phyloP scores from a whole-genome alignment of 1,140 invertebrate genomes.

The Drosophila serrata region DNA sequence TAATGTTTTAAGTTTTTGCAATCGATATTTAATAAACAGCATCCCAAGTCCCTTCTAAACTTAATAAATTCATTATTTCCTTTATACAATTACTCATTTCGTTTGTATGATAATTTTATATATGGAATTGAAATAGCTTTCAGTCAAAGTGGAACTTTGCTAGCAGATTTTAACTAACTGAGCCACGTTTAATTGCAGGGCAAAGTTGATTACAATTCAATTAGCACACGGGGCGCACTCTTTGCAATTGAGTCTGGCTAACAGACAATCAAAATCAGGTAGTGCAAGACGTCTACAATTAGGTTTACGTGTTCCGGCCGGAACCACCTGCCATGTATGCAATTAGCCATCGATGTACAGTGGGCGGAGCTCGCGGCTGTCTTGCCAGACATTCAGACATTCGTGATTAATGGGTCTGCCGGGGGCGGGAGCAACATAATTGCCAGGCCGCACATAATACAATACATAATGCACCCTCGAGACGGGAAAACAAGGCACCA shows the following conservation, averaged over 20 bases:
- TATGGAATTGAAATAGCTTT: constrained; percentile 15
- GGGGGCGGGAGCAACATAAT: constrained; percentile 31
- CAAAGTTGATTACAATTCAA: constrained; percentile 71
- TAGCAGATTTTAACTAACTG: not conserved
- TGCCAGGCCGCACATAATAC: constrained; percentile 30
- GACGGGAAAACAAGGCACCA: constrained; percentile 55
- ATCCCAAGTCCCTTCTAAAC: not conserved
- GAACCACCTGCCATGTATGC: constrained; percentile 50
- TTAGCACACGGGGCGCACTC: constrained; percentile 47
- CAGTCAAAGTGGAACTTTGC: not conserved
- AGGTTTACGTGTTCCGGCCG: constrained; percentile 47
- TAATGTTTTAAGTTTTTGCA: not conserved
- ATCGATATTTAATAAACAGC: not conserved
- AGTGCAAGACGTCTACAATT: constrained; percentile 70
- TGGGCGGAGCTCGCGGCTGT: constrained; percentile 67
- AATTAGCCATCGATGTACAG: constrained; percentile 61
- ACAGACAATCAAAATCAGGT: constrained; percentile 73
- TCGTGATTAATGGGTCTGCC: constrained; percentile 68
- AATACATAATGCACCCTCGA: constrained; percentile 70
- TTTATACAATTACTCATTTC: not conserved
- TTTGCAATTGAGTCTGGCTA: constrained; percentile 44
- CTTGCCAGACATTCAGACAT: constrained; percentile 48
- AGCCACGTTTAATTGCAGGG: constrained; percentile 27
- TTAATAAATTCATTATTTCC: not conserved
- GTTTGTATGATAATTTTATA: constrained; percentile 11